phyloP scores from a whole-genome alignment of 2,113 vertebrate genomes.

The Lagopus muta region DNA sequence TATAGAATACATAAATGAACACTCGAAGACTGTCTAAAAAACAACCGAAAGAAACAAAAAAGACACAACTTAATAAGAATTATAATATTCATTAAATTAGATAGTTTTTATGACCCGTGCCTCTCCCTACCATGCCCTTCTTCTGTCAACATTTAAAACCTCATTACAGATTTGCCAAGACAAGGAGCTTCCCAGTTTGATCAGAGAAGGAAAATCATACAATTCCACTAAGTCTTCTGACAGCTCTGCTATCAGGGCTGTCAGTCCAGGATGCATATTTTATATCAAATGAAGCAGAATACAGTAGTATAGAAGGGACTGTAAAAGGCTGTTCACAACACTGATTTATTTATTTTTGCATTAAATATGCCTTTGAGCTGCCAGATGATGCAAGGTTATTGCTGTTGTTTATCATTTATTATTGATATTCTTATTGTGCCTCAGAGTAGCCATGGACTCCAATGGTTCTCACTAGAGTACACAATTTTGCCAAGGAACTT shows the following conservation, averaged over 20 bases:
- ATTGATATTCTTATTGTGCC: not conserved
- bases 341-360: constrained; percentile 45
- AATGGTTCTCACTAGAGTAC: not conserved
- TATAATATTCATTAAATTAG: not conserved
- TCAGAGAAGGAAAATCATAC: constrained; percentile 30
- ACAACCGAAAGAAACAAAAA: not conserved
- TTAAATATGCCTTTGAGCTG: constrained; percentile 5
- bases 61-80: not conserved
- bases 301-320: not conserved
- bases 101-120: not conserved
- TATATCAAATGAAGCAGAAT: constrained; percentile 41
- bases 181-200: constrained; percentile 33
- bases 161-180: constrained; percentile 37
- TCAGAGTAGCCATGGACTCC: not conserved
- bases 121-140: not conserved
- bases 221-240: constrained; percentile 41
- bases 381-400: constrained; percentile 6
- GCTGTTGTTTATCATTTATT: not conserved
- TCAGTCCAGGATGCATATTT: not conserved
- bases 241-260: constrained; percentile 42
- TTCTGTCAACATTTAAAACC: constrained; percentile 37
- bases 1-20: not conserved
- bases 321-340: not conserved
- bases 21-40: not conserved
- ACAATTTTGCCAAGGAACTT: not conserved